Conservation (phyloP, 2,888 invertebrate species). For the Spialia ferax region DNA sequence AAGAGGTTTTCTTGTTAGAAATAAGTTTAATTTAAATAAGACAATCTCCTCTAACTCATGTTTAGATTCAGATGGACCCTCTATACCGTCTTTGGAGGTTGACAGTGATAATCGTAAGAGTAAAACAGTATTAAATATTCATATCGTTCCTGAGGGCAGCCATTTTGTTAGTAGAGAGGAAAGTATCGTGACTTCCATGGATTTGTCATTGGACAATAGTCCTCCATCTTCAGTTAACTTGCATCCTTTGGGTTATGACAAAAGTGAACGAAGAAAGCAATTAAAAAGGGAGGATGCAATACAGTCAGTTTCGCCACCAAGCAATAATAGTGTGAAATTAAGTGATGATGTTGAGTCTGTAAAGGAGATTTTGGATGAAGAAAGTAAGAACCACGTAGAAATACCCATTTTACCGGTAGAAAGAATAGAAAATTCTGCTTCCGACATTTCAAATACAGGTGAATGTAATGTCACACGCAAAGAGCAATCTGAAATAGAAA, state of each 20-base stretch:
- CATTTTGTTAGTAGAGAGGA: slow-evolving; percentile 76
- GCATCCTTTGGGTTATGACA: slow-evolving; percentile 75
- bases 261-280: slow-evolving; percentile 76
- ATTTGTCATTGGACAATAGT: slow-evolving; percentile 75
- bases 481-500: slow-evolving; percentile 9
- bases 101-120: slow-evolving; percentile 65
- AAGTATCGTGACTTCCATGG: slow-evolving; percentile 75
- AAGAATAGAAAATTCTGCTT: background rate
- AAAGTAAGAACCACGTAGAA: slow-evolving; percentile 42
- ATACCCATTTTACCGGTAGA: slow-evolving; percentile 19
- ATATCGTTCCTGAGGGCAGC: slow-evolving; percentile 75
- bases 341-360: slow-evolving; percentile 78
- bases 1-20: slow-evolving; percentile 89
- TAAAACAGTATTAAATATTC: slow-evolving; percentile 79
- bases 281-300: slow-evolving; percentile 83
- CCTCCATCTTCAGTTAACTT: slow-evolving; percentile 75
- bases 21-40: slow-evolving; percentile 76
- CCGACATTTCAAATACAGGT: background rate
- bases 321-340: slow-evolving; percentile 77
- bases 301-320: slow-evolving; percentile 80
- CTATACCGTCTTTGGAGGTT: slow-evolving; percentile 64
- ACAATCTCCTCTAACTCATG: slow-evolving; percentile 70
- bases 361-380: slow-evolving; percentile 47
- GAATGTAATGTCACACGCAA: background rate
- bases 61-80: slow-evolving; percentile 68